Base-by-base conservation (phyloP, 2,888 invertebrate genomes). In the Sisyra nigra region DNA sequence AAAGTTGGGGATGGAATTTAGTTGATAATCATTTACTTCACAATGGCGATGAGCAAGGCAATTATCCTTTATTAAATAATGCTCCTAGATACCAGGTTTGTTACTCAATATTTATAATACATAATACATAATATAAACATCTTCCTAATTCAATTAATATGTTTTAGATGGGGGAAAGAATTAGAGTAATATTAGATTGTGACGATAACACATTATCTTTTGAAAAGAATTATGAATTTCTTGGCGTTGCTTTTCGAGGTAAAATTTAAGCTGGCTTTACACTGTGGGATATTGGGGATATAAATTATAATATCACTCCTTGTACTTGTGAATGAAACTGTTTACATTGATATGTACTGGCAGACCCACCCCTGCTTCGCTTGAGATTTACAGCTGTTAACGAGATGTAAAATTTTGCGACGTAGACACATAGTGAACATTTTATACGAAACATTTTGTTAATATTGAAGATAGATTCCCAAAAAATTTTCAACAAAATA, bases 1-100 rank as follows among this genome's bases (percentile, higher is more conserved):
- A 96, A 61, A 94, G 93, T 56, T 98, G 97, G 97, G 97, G 97
- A 10, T 98, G 97, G 97, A 97, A 97, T 72, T 72, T 98, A 53
- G 96, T 97, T 41, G 96, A 97, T 67, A 97, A 96, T 69, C 82
- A 88, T 66, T 74, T 97, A 52, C 68, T 96, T 53, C 96, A 98
- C 62, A 93, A 94, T 70, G 96, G 96, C 43, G 87, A 92, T 64
- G 83, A 84, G 49, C 87, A 89, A 65, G 93, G 92, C 49, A 88
- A 84, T 59, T 96, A 91, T 68, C 94, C 96, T 34, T 67, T 87
- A 48, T 69, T 93, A 48, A 96, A 88, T 65, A 97, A 97, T 69
- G 89, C 92, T 51, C 93, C 94, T 41, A 94, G 92, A 68, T 97
- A 97, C 71, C 92, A 94, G 75, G 92, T 89, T 24, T 24, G 24